These are phyloP conservation scores for Lepidurus packardi DNA, from an alignment of 1,140 invertebrate genomes.

Conservation along the genomic window DNA sequence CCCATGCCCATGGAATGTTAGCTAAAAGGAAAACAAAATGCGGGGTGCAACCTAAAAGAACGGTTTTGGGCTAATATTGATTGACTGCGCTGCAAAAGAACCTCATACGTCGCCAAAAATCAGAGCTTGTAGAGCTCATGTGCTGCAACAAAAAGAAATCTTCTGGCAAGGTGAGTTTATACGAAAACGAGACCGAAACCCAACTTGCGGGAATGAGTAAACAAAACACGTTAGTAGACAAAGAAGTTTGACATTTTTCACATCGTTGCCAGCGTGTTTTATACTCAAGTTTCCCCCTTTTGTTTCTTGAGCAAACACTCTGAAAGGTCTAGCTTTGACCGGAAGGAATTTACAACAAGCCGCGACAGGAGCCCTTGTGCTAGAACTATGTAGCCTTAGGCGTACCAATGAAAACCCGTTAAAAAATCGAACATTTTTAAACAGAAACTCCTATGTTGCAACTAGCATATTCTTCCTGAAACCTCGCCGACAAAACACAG, in stretches of 20 bases:
- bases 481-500: no score
- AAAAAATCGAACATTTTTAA: no score
- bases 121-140: background rate
- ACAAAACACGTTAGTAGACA: background rate
- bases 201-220: background rate
- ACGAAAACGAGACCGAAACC: no score
- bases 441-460: background rate
- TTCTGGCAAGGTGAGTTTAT: background rate
- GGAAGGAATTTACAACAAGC: slow-evolving; percentile 11
- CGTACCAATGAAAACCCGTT: background rate
- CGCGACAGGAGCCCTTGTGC: background rate
- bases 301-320: background rate
- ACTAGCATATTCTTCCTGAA: background rate
- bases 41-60: background rate
- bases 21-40: background rate
- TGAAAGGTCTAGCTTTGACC: slow-evolving; percentile 8
- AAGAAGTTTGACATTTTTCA: background rate
- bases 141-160: background rate
- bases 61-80: background rate
- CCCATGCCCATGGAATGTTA: slow-evolving; percentile 9
- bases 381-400: background rate
- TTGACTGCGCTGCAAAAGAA: background rate
- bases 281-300: background rate
- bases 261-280: background rate
- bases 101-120: background rate